These are phyloP conservation scores for Melanotaenia maccullochi DNA, from an alignment of 2,797 vertebrate genomes.

Conservation along the genomic window DNA sequence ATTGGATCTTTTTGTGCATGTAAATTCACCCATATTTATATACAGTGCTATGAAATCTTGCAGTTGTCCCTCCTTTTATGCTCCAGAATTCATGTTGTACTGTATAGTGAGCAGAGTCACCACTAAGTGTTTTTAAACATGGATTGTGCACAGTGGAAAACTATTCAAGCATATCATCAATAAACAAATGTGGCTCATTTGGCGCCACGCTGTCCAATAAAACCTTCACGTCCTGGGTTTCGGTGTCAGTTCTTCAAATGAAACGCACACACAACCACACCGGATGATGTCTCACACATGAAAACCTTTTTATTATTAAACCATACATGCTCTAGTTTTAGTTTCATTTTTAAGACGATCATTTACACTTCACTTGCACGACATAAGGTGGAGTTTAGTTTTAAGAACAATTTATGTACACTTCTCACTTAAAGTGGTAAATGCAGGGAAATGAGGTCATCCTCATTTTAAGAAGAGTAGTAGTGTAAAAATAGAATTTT, in stretches of 20 bases:
- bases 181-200: conserved; percentile 73
- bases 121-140: conserved; percentile 79
- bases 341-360: neutral
- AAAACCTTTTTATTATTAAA: neutral
- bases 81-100: conserved; percentile 77
- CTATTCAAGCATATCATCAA: conserved; percentile 78
- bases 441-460: neutral
- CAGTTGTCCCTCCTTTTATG: conserved; percentile 46
- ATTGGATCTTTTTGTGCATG: conserved; percentile 76
- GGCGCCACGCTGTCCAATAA: conserved; percentile 55
- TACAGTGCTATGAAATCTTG: conserved; percentile 75
- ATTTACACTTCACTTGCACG: neutral
- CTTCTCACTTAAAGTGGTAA: neutral
- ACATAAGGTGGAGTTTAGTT: neutral
- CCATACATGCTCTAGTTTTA: neutral
- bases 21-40: conserved; percentile 82
- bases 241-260: neutral
- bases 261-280: neutral
- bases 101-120: conserved; percentile 80
- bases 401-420: neutral
- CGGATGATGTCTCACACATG: neutral
- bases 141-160: conserved; percentile 74
- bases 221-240: conserved; percentile 16
- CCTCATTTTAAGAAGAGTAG: neutral
- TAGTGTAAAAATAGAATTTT: neutral